Evolutionary conservation across 2,888 invertebrate genomes (phyloP), one percentile per base, ranked within the genome.

Genomic region (Meganola albula): DNA sequence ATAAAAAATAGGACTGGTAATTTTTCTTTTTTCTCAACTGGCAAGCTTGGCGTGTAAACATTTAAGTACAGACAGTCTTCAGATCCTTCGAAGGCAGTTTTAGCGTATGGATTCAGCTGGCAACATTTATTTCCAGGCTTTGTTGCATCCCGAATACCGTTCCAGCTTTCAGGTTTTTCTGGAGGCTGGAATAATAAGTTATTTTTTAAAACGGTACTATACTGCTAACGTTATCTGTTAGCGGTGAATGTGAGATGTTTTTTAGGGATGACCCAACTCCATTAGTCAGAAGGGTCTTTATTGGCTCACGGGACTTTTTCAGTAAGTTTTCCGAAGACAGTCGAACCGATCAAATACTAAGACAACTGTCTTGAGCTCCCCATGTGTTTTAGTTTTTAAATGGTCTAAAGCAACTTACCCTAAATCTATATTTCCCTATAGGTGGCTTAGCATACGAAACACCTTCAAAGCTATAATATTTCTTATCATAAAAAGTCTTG

Each of bases 21-120:
- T 21, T 73, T 71, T 31, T 66, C 44, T 4, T 50, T 35, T 35
- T 75, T 70, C 13, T 75, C 62, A 0, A 16, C 3, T 40, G 76
- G 78, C 52, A 91, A 69, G 35, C 74, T 69, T 18, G 91, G 91
- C 0, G 89, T 88, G 64, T 90, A 91, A 1, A 92, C 87, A 55
- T 92, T 92, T 32, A 92, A 59, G 52, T 90, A 91, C 0, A 92
- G 77, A 48, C 92, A 92, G 58, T 92, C 91, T 65, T 92, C 92
- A 0, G 65, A 74, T 0, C 90, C 90, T 12, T 83, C 77, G 16
- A 88, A 54, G 0, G 70, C 51, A 12, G 63, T 64, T 3, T 47
- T 60, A 0, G 53, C 37, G 10, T 80, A 75, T 0, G 88, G 83
- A 40, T 87, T 79, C 0, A 85, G 63, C 51, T 85, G 84, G n/a